Conservation (phyloP, 1,140 invertebrate genomes). For the Cyclina sinensis region DNA sequence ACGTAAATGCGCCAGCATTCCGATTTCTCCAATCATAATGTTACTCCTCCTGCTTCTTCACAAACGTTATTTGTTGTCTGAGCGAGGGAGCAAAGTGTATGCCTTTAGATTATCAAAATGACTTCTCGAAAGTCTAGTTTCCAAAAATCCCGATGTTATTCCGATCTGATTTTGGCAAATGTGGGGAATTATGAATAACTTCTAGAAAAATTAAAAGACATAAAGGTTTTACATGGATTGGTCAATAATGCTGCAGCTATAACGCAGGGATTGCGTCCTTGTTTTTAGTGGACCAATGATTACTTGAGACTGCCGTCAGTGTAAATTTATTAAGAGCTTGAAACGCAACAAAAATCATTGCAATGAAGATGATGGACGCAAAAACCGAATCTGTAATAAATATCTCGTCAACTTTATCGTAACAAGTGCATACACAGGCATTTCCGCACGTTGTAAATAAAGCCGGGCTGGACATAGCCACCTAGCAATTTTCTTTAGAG, state of each 20-base stretch:
- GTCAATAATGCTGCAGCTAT: slow-evolving; percentile 94
- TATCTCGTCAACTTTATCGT: slow-evolving; percentile 91
- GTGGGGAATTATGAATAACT: slow-evolving; percentile 89
- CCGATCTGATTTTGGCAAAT: neutral
- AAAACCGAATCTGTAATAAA: slow-evolving; percentile 94
- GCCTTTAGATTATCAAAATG: slow-evolving; percentile 25
- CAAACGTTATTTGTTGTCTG: too few relatives aligned
- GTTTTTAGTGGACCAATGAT: slow-evolving; percentile 88
- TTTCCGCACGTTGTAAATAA: slow-evolving; percentile 90
- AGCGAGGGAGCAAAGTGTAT: slow-evolving; percentile 42
- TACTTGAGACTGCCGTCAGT: slow-evolving; percentile 90
- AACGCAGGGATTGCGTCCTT: slow-evolving; percentile 88
- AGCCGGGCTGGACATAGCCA: slow-evolving; percentile 88
- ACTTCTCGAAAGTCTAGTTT: slow-evolving; percentile 4
- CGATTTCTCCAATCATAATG: too few relatives aligned
- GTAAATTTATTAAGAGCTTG: slow-evolving; percentile 94
- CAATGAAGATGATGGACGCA: slow-evolving; percentile 90
- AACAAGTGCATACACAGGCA: slow-evolving; percentile 91
- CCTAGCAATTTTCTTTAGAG: slow-evolving; percentile 93
- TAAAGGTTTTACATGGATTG: slow-evolving; percentile 90
- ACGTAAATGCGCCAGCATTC: too few relatives aligned
- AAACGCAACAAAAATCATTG: slow-evolving; percentile 91
- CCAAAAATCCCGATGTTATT: slow-evolving; percentile 87
- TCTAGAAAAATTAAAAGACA: slow-evolving; percentile 86
- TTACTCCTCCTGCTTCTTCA: too few relatives aligned